Evolutionary conservation across 2,888 invertebrate genomes (phyloP).

Genomic region (Agelastica alni): DNA sequence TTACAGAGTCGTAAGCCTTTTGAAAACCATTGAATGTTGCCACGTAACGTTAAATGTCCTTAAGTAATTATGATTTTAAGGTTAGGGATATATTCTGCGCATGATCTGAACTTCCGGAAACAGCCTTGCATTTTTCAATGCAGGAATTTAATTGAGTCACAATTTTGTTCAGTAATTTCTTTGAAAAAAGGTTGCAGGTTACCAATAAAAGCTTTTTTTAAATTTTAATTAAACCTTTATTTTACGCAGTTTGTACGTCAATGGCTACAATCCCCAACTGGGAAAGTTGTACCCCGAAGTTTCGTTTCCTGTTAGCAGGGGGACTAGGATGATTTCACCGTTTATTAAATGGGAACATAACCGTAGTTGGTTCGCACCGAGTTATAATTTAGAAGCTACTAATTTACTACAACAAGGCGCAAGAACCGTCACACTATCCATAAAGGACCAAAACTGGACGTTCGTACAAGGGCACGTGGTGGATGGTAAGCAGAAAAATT

Average conservation of each 20-base stretch:
- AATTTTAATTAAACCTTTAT: too few relatives aligned
- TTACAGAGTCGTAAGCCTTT: too few relatives aligned
- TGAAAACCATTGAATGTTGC: too few relatives aligned
- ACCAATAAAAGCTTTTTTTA: too few relatives aligned
- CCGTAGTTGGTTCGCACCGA: conserved; percentile 71
- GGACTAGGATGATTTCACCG: conserved; percentile 62
- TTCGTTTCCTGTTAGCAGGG: conserved; percentile 79
- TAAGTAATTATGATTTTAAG: too few relatives aligned
- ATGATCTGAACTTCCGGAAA: too few relatives aligned
- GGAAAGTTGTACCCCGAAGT: conserved; percentile 77
- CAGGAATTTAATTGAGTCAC: too few relatives aligned
- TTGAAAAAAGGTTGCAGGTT: too few relatives aligned
- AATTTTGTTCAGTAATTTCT: too few relatives aligned
- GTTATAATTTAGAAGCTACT: conserved; percentile 25
- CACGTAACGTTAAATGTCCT: too few relatives aligned
- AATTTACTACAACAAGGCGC: conserved; percentile 14
- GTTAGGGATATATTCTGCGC: too few relatives aligned
- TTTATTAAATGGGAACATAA: conserved; percentile 88
- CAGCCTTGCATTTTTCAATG: not conserved
- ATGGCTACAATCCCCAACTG: conserved; percentile 75
- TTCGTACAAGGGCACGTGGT: conserved; percentile 81
- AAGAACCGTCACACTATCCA: conserved; percentile 20
- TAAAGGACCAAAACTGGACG: conserved; percentile 64
- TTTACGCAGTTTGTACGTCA: conserved; percentile 69
- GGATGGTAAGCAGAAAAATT: conserved; percentile 67